Percentiles rank a stretch among this genome's conserved stretches.
Evolutionary conservation across 1,140 invertebrate species (phyloP).

Genomic region (Anadara kagoshimensis): DNA sequence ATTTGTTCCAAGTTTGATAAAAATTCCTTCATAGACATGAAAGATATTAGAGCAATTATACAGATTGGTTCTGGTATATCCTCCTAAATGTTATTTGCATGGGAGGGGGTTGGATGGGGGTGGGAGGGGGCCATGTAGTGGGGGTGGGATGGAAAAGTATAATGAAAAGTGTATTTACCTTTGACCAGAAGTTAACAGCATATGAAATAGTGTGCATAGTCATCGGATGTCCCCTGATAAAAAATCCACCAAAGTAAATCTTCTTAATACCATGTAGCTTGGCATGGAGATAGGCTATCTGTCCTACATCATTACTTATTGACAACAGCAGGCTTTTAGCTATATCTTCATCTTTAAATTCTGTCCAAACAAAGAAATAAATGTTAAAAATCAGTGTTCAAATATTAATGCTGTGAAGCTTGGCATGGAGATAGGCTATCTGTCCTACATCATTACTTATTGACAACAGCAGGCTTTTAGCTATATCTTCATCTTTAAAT

Average conservation of each 20-base stretch:
- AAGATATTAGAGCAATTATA: no score
- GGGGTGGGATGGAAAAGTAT: no score
- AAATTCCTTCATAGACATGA: no score
- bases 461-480: constrained; percentile 82
- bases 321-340: constrained; percentile 83
- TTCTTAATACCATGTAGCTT: constrained; percentile 76
- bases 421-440: constrained; percentile 83
- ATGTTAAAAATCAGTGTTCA: no score
- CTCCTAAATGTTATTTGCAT: no score
- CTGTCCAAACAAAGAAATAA: neutral
- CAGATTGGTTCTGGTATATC: no score
- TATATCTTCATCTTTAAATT: constrained; percentile 79
- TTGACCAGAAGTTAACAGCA: constrained; percentile 86
- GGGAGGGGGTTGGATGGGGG: no score
- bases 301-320: constrained; percentile 87
- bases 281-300: constrained; percentile 84
- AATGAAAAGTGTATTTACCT: no score
- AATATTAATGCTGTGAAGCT: constrained; percentile 75
- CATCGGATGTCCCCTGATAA: constrained; percentile 84
- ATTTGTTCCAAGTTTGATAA: no score
- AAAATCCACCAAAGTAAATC: constrained; percentile 87
- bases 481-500: constrained; percentile 80
- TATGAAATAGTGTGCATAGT: constrained; percentile 86
- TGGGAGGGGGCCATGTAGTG: no score
- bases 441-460: constrained; percentile 88